phyloP scores from a whole-genome alignment of 2,113 vertebrate genomes.

The Hiodon tergisus region DNA sequence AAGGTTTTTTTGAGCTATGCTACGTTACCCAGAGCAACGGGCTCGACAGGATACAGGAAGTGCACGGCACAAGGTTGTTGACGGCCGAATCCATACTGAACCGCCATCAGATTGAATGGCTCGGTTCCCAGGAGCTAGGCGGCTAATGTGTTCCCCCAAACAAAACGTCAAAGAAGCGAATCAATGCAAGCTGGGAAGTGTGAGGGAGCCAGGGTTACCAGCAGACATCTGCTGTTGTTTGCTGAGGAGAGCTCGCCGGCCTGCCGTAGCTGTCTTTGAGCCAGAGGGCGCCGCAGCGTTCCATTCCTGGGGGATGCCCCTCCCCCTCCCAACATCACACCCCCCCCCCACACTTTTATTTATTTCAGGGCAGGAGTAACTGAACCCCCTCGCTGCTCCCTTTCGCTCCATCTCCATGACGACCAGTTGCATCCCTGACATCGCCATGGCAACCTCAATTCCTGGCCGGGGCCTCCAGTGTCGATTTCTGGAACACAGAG shows the following conservation, averaged over 20 bases:
- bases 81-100: too few species aligned
- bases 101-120: too few species aligned
- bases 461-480: background rate
- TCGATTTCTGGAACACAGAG: background rate
- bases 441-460: slow-evolving; percentile 32
- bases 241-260: background rate
- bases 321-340: background rate
- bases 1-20: too few species aligned
- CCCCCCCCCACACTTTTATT: background rate
- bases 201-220: background rate
- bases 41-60: too few species aligned
- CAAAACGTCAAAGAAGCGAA: background rate
- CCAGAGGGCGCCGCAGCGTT: background rate
- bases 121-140: too few species aligned
- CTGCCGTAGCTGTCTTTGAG: background rate
- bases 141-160: too few species aligned
- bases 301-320: background rate
- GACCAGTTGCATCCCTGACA: slow-evolving; percentile 36
- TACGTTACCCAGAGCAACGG: too few species aligned
- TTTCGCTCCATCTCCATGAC: slow-evolving; percentile 31
- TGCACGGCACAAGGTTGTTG: too few species aligned
- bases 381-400: slow-evolving; percentile 22
- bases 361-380: slow-evolving; percentile 16
- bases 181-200: slow-evolving; percentile 25
- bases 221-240: slow-evolving; percentile 32